Evolutionary conservation across 1,140 invertebrate species (phyloP).

Genomic region (Scaptomyza montana): DNA sequence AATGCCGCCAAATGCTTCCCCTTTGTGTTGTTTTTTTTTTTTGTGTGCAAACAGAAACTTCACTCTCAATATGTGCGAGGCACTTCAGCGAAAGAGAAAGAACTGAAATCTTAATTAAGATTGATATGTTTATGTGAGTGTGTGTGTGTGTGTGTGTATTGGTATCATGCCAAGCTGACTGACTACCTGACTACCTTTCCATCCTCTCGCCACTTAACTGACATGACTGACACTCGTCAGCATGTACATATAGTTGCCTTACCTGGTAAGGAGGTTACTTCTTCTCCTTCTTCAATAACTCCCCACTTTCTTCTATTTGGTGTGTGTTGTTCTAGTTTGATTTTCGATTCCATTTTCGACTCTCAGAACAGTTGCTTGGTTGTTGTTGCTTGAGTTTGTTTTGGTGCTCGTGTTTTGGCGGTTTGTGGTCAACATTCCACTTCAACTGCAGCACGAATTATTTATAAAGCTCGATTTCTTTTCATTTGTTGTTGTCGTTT

Average conservation of each 20-base stretch:
- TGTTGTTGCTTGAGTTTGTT: slow-evolving; percentile 7
- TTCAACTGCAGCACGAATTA: slow-evolving; percentile 41
- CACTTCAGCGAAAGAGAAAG: slow-evolving; percentile 51
- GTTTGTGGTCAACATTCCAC: slow-evolving; percentile 22
- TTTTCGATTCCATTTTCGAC: slow-evolving; percentile 47
- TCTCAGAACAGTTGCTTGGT: slow-evolving; percentile 24
- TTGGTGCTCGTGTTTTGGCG: slow-evolving; percentile 9
- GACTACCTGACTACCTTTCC: slow-evolving; percentile 9
- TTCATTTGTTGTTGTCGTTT: not conserved
- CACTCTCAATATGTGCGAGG: slow-evolving; percentile 49
- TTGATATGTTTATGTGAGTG: slow-evolving; percentile 69
- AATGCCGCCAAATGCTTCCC: not conserved
- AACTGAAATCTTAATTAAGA: slow-evolving; percentile 76
- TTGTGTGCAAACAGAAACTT: slow-evolving; percentile 17
- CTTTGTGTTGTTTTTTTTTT: not conserved
- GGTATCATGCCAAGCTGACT: slow-evolving; percentile 32
- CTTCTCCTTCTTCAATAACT: not conserved
- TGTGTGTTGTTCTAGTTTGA: slow-evolving; percentile 14
- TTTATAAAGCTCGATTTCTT: slow-evolving; percentile 42
- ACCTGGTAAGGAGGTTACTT: not conserved
- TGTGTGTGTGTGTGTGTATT: slow-evolving; percentile 20
- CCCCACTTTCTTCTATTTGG: not conserved
- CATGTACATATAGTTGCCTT: slow-evolving; percentile 17
- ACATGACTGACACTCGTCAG: slow-evolving; percentile 48
- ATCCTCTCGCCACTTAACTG: not conserved